These are phyloP conservation scores for Plutella xylostella DNA, from an alignment of 2,888 invertebrate species.

Conservation along the genomic window DNA sequence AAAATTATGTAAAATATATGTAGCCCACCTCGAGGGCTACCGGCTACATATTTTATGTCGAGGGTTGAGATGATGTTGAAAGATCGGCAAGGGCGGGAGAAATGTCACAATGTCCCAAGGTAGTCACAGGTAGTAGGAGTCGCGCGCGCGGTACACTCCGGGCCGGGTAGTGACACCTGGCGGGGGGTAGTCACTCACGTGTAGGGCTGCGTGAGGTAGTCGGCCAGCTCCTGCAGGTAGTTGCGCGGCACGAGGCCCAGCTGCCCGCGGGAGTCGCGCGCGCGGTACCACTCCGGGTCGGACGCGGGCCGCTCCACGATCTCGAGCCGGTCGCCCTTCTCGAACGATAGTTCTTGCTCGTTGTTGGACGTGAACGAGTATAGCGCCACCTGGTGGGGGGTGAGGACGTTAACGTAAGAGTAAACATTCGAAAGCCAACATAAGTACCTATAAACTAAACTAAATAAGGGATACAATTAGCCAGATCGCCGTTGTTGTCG, in stretches of 20 bases:
- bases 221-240: slow-evolving; percentile 92
- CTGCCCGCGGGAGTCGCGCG: slow-evolving; percentile 92
- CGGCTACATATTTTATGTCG: too few relatives aligned
- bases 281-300: slow-evolving; percentile 99
- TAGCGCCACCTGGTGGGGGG: slow-evolving; percentile 87
- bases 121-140: too few relatives aligned
- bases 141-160: too few relatives aligned
- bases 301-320: slow-evolving; percentile 95
- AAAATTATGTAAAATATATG: too few relatives aligned
- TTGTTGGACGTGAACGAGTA: slow-evolving; percentile 95
- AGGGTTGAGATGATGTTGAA: too few relatives aligned
- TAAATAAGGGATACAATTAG: too few relatives aligned
- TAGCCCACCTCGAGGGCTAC: too few relatives aligned
- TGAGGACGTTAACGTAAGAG: too few relatives aligned
- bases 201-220: slow-evolving; percentile 88
- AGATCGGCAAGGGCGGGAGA: neutral
- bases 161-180: neutral
- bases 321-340: slow-evolving; percentile 96
- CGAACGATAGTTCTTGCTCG: slow-evolving; percentile 96
- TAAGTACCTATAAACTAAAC: too few relatives aligned
- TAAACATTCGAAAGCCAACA: too few relatives aligned
- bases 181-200: slow-evolving; percentile 50
- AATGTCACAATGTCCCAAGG: slow-evolving; percentile 83
- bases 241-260: slow-evolving; percentile 96
- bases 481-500: too few relatives aligned